Percentiles rank a stretch among this genome's conserved stretches.
Conservation (phyloP, 2,797 vertebrate genomes). For the Pogonophryne albipinna region DNA sequence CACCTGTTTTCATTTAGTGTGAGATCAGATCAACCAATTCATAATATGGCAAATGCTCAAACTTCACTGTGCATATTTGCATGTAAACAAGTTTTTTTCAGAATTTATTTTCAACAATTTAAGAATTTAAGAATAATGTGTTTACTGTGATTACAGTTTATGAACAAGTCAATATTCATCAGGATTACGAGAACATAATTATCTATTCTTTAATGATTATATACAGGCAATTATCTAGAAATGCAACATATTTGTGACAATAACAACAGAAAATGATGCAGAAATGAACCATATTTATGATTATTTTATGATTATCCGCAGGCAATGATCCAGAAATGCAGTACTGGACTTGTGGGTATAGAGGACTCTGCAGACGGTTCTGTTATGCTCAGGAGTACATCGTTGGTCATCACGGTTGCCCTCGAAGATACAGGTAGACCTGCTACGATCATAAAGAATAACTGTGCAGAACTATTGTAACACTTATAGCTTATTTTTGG, state of each 20-base stretch:
- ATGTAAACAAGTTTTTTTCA: not conserved
- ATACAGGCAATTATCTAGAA: conserved; percentile 70
- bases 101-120: too few relatives aligned
- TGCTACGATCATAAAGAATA: not conserved
- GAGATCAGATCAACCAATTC: conserved; percentile 41
- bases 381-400: conserved; percentile 84
- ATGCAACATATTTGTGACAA: conserved; percentile 32
- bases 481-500: not conserved
- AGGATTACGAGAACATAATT: not conserved
- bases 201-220: conserved; percentile 4
- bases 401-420: conserved; percentile 82
- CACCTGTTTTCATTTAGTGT: conserved; percentile 46
- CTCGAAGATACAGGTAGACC: conserved; percentile 81
- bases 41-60: conserved; percentile 22
- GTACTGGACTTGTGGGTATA: conserved; percentile 80
- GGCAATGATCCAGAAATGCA: conserved; percentile 71
- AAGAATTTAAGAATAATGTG: not conserved
- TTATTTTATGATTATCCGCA: conserved; percentile 40
- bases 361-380: conserved; percentile 84
- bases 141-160: conserved; percentile 1
- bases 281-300: not conserved
- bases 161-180: not conserved
- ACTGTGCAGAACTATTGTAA: not conserved
- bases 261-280: too few relatives aligned
- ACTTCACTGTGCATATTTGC: conserved; percentile 11